Evolutionary conservation across 1,140 invertebrate species (phyloP), one percentile per base, ranked within the genome.

Genomic region (Calliopsis andreniformis): DNA sequence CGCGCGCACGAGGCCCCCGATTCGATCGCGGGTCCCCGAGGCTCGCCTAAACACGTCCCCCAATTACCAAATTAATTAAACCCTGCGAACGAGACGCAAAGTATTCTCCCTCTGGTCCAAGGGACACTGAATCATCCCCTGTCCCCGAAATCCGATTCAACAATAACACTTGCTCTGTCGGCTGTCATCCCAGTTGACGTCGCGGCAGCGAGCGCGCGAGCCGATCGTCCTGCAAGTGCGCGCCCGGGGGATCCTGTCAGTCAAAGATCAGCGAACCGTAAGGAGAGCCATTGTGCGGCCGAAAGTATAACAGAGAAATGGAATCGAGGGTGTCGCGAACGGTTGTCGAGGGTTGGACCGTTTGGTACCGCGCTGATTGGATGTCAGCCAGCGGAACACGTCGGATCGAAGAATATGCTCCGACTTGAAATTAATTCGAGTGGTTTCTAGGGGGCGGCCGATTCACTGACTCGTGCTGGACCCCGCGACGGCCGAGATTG

Each of bases 381-480:
- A 90, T 86, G 89, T 90, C 88, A 88, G 77, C 85, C 72, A 63
- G 76, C 12, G 32, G 64, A 78, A 76, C 72, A 76, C 76, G 87
- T 88, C 86, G 82, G 80, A 86, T 87, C 84, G 85, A 88, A 90
- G 88, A 91, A 91, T 91, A 91, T 91, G 89, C 89, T 89, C 77
- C 88, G 88, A 91, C 88, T 90, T 88, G 89, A 90, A 90, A 91
- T 91, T 91, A 91, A 91, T 91, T 91, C 90, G 88, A 90, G 89
- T 91, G 89, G 90, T 90, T 91, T 90, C 80, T 86, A 35, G 20
- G n/a, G n/a, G 20, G 42, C 18, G 71, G 81, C 64, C 83, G 71
- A 80, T 63, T 84, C 83, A 85, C 66, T 70, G 62, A 43, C 12
- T 35, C 35, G n/a, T n/a, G 20, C 30, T 25, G 56, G 30, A 18